Percentiles rank a stretch among this genome's conserved stretches.
phyloP scores from a whole-genome alignment of 2,888 invertebrate species.

The Villa cingulata region DNA sequence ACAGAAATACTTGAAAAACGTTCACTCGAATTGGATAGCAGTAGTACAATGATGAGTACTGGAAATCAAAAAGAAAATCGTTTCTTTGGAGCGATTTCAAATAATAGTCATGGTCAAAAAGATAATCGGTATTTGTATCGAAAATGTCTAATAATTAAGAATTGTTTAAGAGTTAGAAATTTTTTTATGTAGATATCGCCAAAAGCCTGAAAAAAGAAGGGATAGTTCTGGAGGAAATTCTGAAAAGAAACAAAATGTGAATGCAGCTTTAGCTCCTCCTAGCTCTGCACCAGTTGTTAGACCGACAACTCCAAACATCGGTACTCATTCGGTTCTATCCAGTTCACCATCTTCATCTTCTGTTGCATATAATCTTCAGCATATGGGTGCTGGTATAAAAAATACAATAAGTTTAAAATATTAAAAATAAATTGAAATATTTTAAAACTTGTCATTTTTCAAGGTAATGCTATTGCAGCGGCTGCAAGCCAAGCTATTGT shows the following conservation, averaged over 20 bases:
- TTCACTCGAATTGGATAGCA: constrained; percentile 74
- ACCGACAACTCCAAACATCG: constrained; percentile 23
- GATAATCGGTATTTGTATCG: constrained; percentile 8
- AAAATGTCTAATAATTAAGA: neutral
- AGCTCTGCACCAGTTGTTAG: constrained; percentile 15
- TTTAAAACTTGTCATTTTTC: too few species aligned
- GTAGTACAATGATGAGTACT: constrained; percentile 37
- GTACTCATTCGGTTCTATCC: constrained; percentile 26
- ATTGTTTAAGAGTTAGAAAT: neutral
- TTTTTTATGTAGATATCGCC: constrained; percentile 38
- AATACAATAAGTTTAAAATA: neutral
- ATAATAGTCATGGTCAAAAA: constrained; percentile 18
- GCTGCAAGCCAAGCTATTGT: constrained; percentile 94
- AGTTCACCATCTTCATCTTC: constrained; percentile 23
- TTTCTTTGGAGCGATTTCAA: constrained; percentile 37
- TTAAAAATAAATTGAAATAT: too few species aligned
- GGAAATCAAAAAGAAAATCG: constrained; percentile 76
- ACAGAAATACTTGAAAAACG: constrained; percentile 90
- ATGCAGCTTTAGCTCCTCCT: constrained; percentile 3
- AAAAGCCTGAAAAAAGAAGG: constrained; percentile 60
- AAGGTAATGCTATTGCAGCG: constrained; percentile 70
- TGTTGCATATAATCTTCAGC: constrained; percentile 58
- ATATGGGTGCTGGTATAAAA: constrained; percentile 59
- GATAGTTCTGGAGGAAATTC: constrained; percentile 46
- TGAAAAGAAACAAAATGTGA: constrained; percentile 32